phyloP scores from a whole-genome alignment of 2,888 invertebrate genomes.

The Agriopis leucophaearia region DNA sequence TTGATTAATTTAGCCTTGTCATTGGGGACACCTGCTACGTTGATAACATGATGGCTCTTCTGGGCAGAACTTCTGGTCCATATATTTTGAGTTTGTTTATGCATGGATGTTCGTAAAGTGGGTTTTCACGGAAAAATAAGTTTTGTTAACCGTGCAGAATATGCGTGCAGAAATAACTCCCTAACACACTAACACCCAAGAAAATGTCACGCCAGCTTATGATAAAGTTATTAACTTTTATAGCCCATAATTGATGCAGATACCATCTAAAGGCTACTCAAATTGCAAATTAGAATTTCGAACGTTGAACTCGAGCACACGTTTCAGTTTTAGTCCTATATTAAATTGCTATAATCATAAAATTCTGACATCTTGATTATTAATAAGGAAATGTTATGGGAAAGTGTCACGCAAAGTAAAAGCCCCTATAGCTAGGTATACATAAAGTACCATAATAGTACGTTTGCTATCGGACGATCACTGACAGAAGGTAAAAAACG shows the following conservation, averaged over 20 bases:
- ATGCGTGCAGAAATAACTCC: slow-evolving; percentile 63
- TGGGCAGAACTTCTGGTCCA: slow-evolving; percentile 5
- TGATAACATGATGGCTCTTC: slow-evolving; percentile 15
- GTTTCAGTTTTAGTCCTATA: slow-evolving; percentile 28
- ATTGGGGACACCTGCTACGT: slow-evolving; percentile 25
- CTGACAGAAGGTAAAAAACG: no score
- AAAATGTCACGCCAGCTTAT: slow-evolving; percentile 81
- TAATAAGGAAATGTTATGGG: slow-evolving; percentile 32
- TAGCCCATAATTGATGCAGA: slow-evolving; percentile 83
- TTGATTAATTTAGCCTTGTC: slow-evolving; percentile 35
- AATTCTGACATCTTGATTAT: slow-evolving; percentile 28
- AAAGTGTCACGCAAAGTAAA: slow-evolving; percentile 24
- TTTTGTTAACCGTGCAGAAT: slow-evolving; percentile 41
- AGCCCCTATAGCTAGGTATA: not conserved
- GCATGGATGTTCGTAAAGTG: no score
- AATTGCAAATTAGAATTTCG: slow-evolving; percentile 56
- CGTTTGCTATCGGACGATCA: no score
- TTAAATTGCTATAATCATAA: slow-evolving; percentile 33
- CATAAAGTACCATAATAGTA: no score
- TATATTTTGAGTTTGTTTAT: not conserved
- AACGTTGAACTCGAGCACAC: slow-evolving; percentile 30
- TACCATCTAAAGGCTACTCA: slow-evolving; percentile 77
- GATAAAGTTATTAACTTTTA: slow-evolving; percentile 84
- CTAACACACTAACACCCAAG: slow-evolving; percentile 65
- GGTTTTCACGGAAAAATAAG: no score